Percentiles rank a stretch among this genome's conserved stretches.
Evolutionary conservation across 2,888 invertebrate genomes (phyloP).

Genomic region (Pherbina coryleti): DNA sequence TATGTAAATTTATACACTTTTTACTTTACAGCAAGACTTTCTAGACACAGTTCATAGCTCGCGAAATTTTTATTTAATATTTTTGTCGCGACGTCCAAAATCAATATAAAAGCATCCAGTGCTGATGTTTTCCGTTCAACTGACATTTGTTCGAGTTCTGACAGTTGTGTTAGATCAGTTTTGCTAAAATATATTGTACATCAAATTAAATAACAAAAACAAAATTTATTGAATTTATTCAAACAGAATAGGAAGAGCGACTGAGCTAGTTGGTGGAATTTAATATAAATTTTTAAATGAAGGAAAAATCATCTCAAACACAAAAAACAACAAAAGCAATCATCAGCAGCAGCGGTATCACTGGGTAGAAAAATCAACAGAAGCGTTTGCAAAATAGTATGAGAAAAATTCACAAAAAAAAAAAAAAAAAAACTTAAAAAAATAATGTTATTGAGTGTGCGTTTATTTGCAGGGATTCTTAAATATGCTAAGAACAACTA

Average conservation of each 20-base stretch:
- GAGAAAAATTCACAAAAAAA: background rate
- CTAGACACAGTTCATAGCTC: background rate
- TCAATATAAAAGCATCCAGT: slow-evolving; percentile 35
- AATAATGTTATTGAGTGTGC: background rate
- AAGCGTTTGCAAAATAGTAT: slow-evolving; percentile 39
- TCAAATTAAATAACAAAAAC: slow-evolving; percentile 51
- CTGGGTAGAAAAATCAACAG: slow-evolving; percentile 23
- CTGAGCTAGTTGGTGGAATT: slow-evolving; percentile 19
- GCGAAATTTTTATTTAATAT: slow-evolving; percentile 25
- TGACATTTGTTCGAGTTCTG: slow-evolving; percentile 49
- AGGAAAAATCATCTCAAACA: slow-evolving; percentile 17
- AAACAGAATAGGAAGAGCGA: background rate
- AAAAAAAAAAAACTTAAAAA: background rate
- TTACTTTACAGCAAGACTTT: too few species aligned
- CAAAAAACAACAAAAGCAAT: slow-evolving; percentile 43
- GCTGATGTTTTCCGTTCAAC: slow-evolving; percentile 31
- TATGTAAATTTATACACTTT: too few species aligned
- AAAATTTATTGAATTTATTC: slow-evolving; percentile 9
- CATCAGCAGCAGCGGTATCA: slow-evolving; percentile 27
- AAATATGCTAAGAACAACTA: background rate
- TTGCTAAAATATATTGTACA: slow-evolving; percentile 54
- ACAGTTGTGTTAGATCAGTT: slow-evolving; percentile 65
- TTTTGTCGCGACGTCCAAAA: slow-evolving; percentile 40
- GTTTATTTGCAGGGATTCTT: slow-evolving; percentile 2
- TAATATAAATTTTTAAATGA: slow-evolving; percentile 29